Conservation (phyloP, 1,140 invertebrate genomes). For the Ylistrum balloti region DNA sequence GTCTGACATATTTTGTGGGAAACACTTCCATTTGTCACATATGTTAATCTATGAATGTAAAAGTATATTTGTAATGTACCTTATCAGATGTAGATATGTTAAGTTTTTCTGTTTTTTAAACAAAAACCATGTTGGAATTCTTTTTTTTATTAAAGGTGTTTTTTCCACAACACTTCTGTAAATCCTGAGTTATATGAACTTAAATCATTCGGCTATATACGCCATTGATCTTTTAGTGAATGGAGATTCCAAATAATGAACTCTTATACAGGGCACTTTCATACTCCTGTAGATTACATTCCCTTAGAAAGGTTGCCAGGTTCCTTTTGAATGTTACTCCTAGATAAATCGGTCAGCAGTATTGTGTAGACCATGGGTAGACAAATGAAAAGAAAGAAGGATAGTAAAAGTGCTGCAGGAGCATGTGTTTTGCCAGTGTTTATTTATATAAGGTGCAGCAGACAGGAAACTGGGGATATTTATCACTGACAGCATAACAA, state of each 20-base stretch:
- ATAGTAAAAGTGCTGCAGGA: background rate
- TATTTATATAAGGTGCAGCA: background rate
- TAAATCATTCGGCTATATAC: background rate
- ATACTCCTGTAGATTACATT: background rate
- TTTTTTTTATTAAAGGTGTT: too few relatives aligned
- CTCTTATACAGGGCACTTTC: background rate
- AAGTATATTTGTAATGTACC: background rate
- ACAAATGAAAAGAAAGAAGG: background rate
- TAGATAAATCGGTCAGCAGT: background rate
- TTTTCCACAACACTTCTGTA: too few relatives aligned
- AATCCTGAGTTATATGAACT: too few relatives aligned
- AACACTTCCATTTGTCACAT: background rate
- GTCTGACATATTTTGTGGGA: background rate
- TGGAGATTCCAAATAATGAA: background rate
- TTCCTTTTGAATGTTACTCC: background rate
- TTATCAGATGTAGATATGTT: background rate
- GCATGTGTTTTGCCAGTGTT: background rate
- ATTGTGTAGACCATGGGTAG: background rate
- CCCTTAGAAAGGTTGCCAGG: background rate
- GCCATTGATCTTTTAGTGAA: background rate
- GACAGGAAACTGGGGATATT: slow-evolving; percentile 11
- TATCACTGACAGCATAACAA: background rate
- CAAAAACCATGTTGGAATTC: background rate
- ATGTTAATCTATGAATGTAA: background rate
- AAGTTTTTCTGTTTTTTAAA: background rate